These are phyloP conservation scores for Abramis brama DNA, from an alignment of 2,113 vertebrate genomes.

Conservation along the genomic window DNA sequence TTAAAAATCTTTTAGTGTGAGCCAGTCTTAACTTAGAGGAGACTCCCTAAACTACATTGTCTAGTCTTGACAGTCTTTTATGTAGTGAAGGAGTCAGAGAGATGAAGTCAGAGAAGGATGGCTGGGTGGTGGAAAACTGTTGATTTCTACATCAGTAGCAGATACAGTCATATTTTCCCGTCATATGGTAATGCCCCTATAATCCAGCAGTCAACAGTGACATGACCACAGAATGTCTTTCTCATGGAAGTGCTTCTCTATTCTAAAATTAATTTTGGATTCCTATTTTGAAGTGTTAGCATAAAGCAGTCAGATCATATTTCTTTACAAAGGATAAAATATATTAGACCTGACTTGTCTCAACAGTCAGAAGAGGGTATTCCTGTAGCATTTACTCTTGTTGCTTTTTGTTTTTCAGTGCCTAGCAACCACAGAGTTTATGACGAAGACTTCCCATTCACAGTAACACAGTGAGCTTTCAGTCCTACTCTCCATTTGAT, in stretches of 20 bases:
- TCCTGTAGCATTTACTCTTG: constrained; percentile 21
- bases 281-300: neutral
- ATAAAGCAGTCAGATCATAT: neutral
- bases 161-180: constrained; percentile 15
- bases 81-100: neutral
- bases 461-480: constrained; percentile 47
- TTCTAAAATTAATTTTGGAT: neutral
- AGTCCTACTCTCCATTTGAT: constrained; percentile 38
- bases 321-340: neutral
- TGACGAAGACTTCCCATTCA: constrained; percentile 41
- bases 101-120: neutral
- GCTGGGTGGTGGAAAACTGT: neutral
- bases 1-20: too few relatives aligned
- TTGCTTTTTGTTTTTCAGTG: constrained; percentile 33
- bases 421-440: constrained; percentile 43
- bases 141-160: neutral
- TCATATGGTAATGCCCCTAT: neutral
- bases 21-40: neutral
- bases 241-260: neutral
- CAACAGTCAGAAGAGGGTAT: neutral
- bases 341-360: constrained; percentile 6
- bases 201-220: neutral
- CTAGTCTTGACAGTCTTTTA: neutral
- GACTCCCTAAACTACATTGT: neutral
- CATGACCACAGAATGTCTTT: neutral